Conservation (phyloP, 2,797 vertebrate species). For the Poliocrania exsul region DNA sequence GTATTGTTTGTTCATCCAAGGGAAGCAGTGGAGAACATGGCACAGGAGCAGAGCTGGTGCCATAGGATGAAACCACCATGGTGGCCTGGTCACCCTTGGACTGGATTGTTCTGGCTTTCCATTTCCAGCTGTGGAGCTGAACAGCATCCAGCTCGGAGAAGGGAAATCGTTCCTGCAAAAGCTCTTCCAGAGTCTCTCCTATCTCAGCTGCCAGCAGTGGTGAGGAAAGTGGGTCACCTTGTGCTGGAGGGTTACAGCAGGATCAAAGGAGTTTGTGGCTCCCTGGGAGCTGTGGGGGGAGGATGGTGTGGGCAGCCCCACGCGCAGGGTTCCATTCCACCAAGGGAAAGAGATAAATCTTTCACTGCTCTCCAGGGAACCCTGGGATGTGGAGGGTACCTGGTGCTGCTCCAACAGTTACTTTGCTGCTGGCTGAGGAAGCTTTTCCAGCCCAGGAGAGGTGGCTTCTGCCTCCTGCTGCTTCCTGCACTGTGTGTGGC, state of each 20-base stretch:
- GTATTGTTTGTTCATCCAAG: background rate
- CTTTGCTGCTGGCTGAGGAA: background rate
- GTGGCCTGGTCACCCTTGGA: background rate
- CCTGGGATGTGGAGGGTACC: background rate
- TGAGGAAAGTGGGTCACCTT: background rate
- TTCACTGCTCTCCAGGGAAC: background rate
- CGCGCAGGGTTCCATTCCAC: background rate
- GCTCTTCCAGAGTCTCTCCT: background rate
- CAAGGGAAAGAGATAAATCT: background rate
- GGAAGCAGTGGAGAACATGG: background rate
- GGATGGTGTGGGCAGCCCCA: background rate
- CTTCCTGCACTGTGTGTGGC: background rate
- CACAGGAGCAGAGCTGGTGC: background rate
- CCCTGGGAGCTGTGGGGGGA: background rate
- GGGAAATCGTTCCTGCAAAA: background rate
- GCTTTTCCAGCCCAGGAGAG: background rate
- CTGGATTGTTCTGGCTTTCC: background rate
- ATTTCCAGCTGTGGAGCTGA: background rate
- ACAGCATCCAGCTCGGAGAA: background rate
- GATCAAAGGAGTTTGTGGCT: background rate
- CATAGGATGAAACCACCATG: accelerated
- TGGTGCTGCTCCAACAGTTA: background rate
- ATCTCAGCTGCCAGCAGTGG: background rate
- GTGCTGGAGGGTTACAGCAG: background rate
- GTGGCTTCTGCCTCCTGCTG: background rate